These are phyloP conservation scores for Otus sunia DNA, from an alignment of 2,113 vertebrate genomes.

Conservation along the genomic window DNA sequence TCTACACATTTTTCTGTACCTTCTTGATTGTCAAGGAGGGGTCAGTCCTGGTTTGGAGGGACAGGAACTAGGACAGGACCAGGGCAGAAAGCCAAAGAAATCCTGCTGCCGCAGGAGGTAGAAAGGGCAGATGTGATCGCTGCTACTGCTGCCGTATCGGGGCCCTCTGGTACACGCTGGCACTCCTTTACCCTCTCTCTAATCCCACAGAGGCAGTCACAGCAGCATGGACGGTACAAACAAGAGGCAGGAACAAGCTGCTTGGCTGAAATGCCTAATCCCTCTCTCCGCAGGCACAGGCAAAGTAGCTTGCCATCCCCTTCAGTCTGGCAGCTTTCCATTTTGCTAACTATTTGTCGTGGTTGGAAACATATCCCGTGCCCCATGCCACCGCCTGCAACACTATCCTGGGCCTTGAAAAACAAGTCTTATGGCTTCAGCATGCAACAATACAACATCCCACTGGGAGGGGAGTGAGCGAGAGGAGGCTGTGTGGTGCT, in stretches of 20 bases:
- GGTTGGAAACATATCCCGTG: too few relatives aligned
- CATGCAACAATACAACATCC: too few relatives aligned
- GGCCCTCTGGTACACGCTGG: background rate
- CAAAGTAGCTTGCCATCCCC: background rate
- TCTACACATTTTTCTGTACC: background rate
- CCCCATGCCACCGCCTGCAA: too few relatives aligned
- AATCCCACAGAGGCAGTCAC: conserved; percentile 23
- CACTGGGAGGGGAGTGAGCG: too few relatives aligned
- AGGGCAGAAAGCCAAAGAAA: background rate
- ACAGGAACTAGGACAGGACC: background rate
- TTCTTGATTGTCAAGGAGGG: background rate
- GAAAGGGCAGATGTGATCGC: background rate
- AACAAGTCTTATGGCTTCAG: too few relatives aligned
- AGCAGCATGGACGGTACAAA: conserved; percentile 7
- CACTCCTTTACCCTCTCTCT: background rate
- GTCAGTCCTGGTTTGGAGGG: background rate
- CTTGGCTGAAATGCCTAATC: conserved; percentile 25
- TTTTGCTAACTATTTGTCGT: background rate
- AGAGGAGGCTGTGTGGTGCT: too few relatives aligned
- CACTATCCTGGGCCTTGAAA: too few relatives aligned
- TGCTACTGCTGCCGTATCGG: background rate
- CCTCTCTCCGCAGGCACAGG: background rate
- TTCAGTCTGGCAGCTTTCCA: background rate
- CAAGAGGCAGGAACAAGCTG: background rate
- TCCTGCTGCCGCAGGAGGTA: background rate